Conservation (phyloP, 2,888 invertebrate species). For the Xestia xanthographa region DNA sequence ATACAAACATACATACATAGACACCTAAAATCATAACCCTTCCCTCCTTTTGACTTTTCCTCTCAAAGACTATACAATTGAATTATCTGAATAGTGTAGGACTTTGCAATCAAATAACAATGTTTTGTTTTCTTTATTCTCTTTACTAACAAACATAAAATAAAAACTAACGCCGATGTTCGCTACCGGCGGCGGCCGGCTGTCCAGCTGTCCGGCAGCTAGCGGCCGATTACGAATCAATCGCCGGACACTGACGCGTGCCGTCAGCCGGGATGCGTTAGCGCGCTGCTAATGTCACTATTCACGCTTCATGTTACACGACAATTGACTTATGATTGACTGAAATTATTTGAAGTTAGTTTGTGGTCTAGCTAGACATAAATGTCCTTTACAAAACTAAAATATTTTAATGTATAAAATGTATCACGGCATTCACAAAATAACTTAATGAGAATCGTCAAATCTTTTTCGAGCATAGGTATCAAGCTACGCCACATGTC, state of each 20-base stretch:
- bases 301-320: conserved; percentile 36
- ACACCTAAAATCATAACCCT: too few relatives aligned
- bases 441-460: neutral
- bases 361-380: neutral
- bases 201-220: conserved; percentile 9
- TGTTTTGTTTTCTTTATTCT: neutral
- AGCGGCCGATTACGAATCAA: conserved; percentile 46
- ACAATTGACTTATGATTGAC: conserved; percentile 2
- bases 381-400: neutral
- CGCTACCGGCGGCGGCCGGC: neutral
- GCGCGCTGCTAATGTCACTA: conserved; percentile 49
- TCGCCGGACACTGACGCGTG: conserved; percentile 32
- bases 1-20: too few relatives aligned
- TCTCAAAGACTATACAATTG: neutral
- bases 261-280: conserved; percentile 32
- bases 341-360: neutral
- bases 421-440: neutral
- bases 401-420: neutral
- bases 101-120: neutral
- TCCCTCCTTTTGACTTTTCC: too few relatives aligned
- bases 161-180: neutral
- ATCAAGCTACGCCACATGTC: conserved; percentile 3
- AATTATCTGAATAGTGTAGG: neutral
- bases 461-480: neutral
- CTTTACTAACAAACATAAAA: neutral